These are phyloP conservation scores for Eristalinus sepulchralis DNA, from an alignment of 2,888 invertebrate species.

Conservation along the genomic window DNA sequence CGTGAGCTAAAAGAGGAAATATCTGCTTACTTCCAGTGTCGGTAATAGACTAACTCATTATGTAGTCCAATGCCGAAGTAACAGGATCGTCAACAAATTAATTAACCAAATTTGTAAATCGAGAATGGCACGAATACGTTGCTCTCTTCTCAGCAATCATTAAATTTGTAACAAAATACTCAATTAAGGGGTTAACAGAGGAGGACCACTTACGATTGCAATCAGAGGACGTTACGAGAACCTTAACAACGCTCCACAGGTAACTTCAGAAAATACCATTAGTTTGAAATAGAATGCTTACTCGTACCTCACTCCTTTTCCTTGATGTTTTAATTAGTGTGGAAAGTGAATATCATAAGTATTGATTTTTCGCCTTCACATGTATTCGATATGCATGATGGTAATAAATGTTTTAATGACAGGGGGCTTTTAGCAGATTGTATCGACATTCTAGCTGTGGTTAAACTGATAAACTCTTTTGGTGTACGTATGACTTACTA, in stretches of 20 bases:
- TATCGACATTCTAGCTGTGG: neutral
- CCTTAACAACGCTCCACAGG: constrained; percentile 5
- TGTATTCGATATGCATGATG: neutral
- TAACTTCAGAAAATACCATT: neutral
- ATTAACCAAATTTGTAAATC: constrained; percentile 6
- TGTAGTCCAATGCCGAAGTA: neutral
- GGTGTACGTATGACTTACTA: too few relatives aligned
- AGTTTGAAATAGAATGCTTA: constrained; percentile 6
- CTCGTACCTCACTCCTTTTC: neutral
- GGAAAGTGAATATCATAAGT: constrained; percentile 1
- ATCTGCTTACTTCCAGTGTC: neutral
- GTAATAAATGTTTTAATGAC: neutral
- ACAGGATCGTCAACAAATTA: constrained; percentile 21
- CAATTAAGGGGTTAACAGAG: constrained; percentile 31
- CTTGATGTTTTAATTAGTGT: neutral
- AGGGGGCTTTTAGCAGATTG: neutral
- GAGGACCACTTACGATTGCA: constrained; percentile 10
- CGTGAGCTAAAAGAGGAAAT: neutral
- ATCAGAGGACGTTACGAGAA: neutral
- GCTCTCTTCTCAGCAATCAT: constrained; percentile 4
- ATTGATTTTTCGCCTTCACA: constrained; percentile 20
- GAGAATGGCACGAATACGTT: neutral
- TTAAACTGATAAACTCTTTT: too few relatives aligned
- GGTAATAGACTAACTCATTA: neutral
- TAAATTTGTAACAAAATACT: constrained; percentile 37